These are phyloP conservation scores for Anticlea derivata DNA, from an alignment of 2,888 invertebrate species.

Conservation along the genomic window DNA sequence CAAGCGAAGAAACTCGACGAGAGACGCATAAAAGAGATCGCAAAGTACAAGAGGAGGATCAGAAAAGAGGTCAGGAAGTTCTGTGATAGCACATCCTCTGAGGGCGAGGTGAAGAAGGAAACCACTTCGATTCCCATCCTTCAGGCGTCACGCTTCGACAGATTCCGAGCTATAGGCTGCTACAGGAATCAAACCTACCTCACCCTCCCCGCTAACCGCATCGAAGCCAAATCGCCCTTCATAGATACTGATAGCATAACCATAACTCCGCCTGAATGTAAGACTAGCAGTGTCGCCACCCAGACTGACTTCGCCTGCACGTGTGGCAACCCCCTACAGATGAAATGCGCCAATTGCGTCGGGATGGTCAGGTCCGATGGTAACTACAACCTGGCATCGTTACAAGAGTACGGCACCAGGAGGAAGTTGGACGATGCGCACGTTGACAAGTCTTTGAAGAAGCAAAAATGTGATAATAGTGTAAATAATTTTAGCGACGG, in stretches of 20 bases:
- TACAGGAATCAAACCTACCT: slow-evolving; percentile 76
- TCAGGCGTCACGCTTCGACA: slow-evolving; percentile 76
- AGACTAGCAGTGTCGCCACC: slow-evolving; percentile 65
- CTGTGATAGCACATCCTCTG: slow-evolving; percentile 74
- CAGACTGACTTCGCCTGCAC: slow-evolving; percentile 71
- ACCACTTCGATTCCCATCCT: slow-evolving; percentile 78
- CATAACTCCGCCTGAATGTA: slow-evolving; percentile 58
- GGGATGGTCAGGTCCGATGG: slow-evolving; percentile 74
- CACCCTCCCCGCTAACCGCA: slow-evolving; percentile 69
- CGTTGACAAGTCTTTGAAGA: slow-evolving; percentile 63
- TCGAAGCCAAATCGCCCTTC: slow-evolving; percentile 70
- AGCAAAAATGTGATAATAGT: slow-evolving; percentile 80
- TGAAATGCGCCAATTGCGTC: slow-evolving; percentile 56
- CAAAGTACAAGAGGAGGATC: slow-evolving; percentile 73
- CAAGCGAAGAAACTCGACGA: slow-evolving; percentile 70
- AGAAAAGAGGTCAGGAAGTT: slow-evolving; percentile 73
- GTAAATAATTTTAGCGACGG: slow-evolving; percentile 46
- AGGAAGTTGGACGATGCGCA: slow-evolving; percentile 46
- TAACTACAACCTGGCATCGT: slow-evolving; percentile 62
- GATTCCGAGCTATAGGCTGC: slow-evolving; percentile 75
- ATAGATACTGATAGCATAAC: slow-evolving; percentile 48
- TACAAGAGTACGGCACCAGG: slow-evolving; percentile 52
- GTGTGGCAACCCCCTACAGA: slow-evolving; percentile 59
- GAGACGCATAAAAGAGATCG: slow-evolving; percentile 71
- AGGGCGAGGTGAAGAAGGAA: slow-evolving; percentile 67